Base-by-base conservation (phyloP, 2,888 invertebrate species). In the Morinoia aosen region DNA sequence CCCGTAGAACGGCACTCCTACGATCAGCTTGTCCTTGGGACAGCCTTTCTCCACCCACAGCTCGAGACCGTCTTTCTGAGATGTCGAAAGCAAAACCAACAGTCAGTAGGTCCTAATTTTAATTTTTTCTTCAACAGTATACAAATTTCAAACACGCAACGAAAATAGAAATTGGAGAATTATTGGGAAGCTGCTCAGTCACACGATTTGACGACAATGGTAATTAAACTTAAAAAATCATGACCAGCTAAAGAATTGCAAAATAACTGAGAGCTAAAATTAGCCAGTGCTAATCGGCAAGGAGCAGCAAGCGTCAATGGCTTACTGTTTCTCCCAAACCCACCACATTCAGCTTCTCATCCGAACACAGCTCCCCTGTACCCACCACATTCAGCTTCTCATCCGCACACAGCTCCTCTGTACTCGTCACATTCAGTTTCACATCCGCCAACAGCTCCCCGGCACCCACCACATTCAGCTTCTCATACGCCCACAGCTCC, bases 31-130 rank as follows among this genome's bases (percentile, higher is more conserved):
- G 97, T 98, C 98, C 0, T 98, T 97, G 96, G 98, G 98, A 0
- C 99, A 99, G 4, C 99, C 99, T 97, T 98, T 98, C 97, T 98
- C 98, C 97, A 98, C 99, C 99, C 99, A 99, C 40, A 99, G 97
- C 96, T 98, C 98, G 39, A 99, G 98, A 58, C 99, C 99, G 97
- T 99, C 99, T 97, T 99, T 98, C 99, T 99, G 96, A 39, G 39
- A n/a, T 40, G 76, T 76, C 7, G 95, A 96, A 90, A 95, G 61
- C 48, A 97, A 96, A 97, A 97, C 96, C 96, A 61, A 94, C 25
- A 16, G 19, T 19, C 76, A 19, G 76, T 76, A 33, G 8, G 33
- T 19, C 25, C 76, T 25, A 33, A 16, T 10, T 91, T 12, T 58
- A 3, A 94, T 94, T n/a, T 94, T 58, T 94, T n/a, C 39, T 57